phyloP scores from a whole-genome alignment of 2,113 vertebrate species.

The Monopterus albus region DNA sequence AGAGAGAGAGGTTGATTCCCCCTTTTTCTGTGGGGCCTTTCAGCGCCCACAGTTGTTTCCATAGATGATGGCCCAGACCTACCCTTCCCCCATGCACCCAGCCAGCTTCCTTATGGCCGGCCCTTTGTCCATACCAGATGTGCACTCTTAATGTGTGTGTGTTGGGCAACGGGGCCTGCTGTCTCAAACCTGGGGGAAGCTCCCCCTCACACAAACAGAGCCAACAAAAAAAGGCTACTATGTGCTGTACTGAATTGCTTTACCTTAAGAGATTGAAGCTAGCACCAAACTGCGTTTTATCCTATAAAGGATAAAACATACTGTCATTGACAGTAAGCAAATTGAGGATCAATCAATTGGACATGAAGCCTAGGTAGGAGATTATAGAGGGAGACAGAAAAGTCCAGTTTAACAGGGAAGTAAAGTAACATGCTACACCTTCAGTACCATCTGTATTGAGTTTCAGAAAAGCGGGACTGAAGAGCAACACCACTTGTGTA shows the following conservation, averaged over 20 bases:
- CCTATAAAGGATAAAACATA: neutral
- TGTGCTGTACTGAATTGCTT: conserved; percentile 34
- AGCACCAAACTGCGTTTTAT: conserved; percentile 3
- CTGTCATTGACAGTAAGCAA: neutral
- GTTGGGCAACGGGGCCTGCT: conserved; percentile 40
- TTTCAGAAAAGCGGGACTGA: neutral
- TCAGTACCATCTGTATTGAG: neutral
- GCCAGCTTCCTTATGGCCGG: conserved; percentile 46
- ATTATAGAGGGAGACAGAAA: neutral
- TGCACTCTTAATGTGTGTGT: conserved; percentile 36
- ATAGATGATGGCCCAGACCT: conserved; percentile 74
- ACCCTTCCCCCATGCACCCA: conserved; percentile 8
- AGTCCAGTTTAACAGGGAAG: neutral
- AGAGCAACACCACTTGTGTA: neutral
- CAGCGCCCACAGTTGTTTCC: conserved; percentile 72
- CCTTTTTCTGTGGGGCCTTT: conserved; percentile 40
- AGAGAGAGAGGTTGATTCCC: too few relatives aligned
- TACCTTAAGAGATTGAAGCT: conserved; percentile 20
- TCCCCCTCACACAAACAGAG: conserved; percentile 21
- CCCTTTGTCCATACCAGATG: conserved; percentile 78
- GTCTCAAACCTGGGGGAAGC: neutral
- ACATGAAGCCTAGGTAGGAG: neutral
- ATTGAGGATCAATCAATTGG: neutral
- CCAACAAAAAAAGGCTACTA: neutral
- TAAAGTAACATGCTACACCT: neutral